A percentile compares a stretch with the other conserved stretches of the same genome.
Evolutionary conservation across 2,113 vertebrate species (phyloP).

Genomic region (Capreolus pygargus): DNA sequence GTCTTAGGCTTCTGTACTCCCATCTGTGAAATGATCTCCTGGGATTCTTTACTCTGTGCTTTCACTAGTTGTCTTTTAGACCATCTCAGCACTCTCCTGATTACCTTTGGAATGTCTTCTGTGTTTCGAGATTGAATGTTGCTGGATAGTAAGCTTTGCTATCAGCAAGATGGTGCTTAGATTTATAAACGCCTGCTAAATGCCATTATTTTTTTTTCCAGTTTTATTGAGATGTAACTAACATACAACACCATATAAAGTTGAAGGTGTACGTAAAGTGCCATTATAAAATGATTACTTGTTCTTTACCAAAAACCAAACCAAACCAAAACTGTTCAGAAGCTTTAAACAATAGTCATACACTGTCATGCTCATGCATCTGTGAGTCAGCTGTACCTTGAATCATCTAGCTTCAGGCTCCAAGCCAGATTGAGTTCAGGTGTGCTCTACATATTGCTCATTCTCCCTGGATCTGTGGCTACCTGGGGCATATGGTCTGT

Average conservation of each 20-base stretch:
- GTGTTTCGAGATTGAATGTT: neutral
- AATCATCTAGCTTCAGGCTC: neutral
- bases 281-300: neutral
- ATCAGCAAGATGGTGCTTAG: neutral
- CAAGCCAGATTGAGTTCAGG: neutral
- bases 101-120: neutral
- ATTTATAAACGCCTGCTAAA: conserved; percentile 14
- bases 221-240: neutral
- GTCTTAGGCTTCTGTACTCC: neutral
- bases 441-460: neutral
- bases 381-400: neutral
- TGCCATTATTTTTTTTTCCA: neutral
- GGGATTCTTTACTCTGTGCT: neutral
- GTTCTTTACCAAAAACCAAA: neutral
- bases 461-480: neutral
- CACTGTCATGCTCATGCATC: neutral
- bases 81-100: neutral
- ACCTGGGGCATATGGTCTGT: neutral
- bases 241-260: neutral
- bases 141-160: neutral
- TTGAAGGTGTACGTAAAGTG: neutral
- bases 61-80: neutral
- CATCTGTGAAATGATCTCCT: neutral
- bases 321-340: neutral
- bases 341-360: neutral